These are phyloP conservation scores for Semaprochilodus insignis DNA, from an alignment of 2,797 vertebrate species.

Conservation along the genomic window DNA sequence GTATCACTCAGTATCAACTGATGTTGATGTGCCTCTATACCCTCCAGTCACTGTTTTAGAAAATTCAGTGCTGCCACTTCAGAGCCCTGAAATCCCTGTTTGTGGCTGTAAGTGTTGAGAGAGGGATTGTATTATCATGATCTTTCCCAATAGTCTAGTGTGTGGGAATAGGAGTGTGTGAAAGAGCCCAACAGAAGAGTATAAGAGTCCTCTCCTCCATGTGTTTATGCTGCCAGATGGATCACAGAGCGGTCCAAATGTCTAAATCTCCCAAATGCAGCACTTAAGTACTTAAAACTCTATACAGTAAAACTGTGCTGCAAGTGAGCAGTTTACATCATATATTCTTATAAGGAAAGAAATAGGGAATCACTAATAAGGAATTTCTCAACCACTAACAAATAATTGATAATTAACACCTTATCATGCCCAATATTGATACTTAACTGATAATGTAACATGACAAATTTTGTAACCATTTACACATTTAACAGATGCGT, in stretches of 20 bases:
- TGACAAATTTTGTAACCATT: no score
- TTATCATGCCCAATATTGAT: no score
- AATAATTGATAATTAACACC: no score
- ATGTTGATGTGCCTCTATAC: not conserved
- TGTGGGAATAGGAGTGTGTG: not conserved
- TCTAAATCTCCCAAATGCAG: no score
- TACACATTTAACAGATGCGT: no score
- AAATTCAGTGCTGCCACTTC: not conserved
- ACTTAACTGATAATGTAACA: no score
- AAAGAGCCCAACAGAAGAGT: not conserved
- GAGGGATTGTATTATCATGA: not conserved
- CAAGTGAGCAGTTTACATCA: not conserved
- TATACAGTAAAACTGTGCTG: not conserved
- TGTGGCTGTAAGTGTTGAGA: not conserved
- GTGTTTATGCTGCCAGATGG: constrained; percentile 1
- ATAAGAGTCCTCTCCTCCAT: not conserved
- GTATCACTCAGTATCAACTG: not conserved
- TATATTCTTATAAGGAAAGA: no score
- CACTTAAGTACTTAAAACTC: not conserved
- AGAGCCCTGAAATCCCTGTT: not conserved
- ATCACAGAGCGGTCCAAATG: not conserved
- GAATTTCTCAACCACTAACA: no score
- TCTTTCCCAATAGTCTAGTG: not conserved
- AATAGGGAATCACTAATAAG: no score
- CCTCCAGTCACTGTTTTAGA: not conserved